A percentile compares a stretch with the other conserved stretches of the same genome.
These are phyloP conservation scores for Metallyticus violacea DNA, from an alignment of 2,888 invertebrate species.

Conservation along the genomic window DNA sequence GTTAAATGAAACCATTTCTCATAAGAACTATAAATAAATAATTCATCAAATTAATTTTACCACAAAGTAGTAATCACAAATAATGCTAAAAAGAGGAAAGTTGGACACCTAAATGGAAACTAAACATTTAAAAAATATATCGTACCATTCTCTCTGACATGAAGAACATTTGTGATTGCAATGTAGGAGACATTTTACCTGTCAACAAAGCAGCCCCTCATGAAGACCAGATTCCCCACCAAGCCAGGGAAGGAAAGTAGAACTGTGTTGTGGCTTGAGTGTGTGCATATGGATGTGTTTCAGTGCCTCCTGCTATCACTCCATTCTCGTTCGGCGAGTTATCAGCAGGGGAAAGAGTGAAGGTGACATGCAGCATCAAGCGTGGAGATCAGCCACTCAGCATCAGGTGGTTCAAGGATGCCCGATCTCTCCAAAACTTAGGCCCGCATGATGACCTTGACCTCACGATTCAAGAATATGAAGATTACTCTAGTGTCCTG, in stretches of 20 bases:
- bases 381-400: slow-evolving; percentile 43
- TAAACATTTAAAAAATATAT: not conserved
- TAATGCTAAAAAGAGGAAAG: no score
- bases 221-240: not conserved
- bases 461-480: slow-evolving; percentile 33
- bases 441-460: slow-evolving; percentile 34
- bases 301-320: slow-evolving; percentile 48
- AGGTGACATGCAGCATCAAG: slow-evolving; percentile 45
- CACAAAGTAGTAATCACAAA: no score
- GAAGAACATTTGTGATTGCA: not conserved
- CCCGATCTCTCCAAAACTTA: slow-evolving; percentile 26
- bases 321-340: slow-evolving; percentile 55
- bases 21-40: no score
- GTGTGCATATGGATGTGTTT: slow-evolving; percentile 32
- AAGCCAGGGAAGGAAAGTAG: slow-evolving; percentile 10
- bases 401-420: slow-evolving; percentile 46
- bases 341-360: slow-evolving; percentile 46
- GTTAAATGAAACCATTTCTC: no score
- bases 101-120: not conserved
- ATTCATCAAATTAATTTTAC: no score
- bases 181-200: not conserved
- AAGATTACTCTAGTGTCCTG: slow-evolving; percentile 37
- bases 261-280: slow-evolving; percentile 28
- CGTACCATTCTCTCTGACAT: not conserved
- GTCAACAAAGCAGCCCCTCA: not conserved